Evolutionary conservation across 2,797 vertebrate species (phyloP).

Genomic region (Chelidonichthys spinosus): DNA sequence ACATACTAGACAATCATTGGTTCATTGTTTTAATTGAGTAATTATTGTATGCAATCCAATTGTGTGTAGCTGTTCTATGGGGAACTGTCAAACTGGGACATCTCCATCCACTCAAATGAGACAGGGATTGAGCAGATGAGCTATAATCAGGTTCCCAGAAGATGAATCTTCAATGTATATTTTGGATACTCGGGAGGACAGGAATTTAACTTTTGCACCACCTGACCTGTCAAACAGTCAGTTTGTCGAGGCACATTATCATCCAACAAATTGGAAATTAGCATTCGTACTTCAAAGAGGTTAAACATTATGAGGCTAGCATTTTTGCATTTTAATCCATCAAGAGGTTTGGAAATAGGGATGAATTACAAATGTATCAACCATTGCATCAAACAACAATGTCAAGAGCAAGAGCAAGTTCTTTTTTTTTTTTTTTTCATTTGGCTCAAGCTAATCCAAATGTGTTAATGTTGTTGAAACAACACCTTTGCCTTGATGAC

Average conservation of each 20-base stretch:
- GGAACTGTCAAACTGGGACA: too few relatives aligned
- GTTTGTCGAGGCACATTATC: too few relatives aligned
- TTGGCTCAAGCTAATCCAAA: conserved; percentile 11
- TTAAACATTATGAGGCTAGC: neutral
- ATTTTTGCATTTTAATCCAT: conserved; percentile 15
- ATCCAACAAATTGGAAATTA: too few relatives aligned
- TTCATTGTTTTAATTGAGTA: neutral
- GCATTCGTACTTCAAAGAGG: too few relatives aligned
- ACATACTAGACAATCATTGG: neutral
- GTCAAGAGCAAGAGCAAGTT: neutral
- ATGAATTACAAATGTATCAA: neutral
- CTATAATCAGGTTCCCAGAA: too few relatives aligned
- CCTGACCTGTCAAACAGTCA: too few relatives aligned
- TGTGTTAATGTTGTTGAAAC: conserved; percentile 17
- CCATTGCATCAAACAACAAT: neutral
- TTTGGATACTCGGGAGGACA: too few relatives aligned
- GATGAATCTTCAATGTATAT: too few relatives aligned
- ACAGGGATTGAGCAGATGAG: too few relatives aligned
- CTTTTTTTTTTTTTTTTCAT: neutral
- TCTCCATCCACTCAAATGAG: too few relatives aligned
- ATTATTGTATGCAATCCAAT: neutral
- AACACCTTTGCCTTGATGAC: conserved; percentile 19
- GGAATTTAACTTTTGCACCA: too few relatives aligned
- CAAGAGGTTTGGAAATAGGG: neutral
- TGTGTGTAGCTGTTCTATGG: neutral